Conservation (phyloP, 2,797 vertebrate genomes). For the Microctenopoma steveboyesi region DNA sequence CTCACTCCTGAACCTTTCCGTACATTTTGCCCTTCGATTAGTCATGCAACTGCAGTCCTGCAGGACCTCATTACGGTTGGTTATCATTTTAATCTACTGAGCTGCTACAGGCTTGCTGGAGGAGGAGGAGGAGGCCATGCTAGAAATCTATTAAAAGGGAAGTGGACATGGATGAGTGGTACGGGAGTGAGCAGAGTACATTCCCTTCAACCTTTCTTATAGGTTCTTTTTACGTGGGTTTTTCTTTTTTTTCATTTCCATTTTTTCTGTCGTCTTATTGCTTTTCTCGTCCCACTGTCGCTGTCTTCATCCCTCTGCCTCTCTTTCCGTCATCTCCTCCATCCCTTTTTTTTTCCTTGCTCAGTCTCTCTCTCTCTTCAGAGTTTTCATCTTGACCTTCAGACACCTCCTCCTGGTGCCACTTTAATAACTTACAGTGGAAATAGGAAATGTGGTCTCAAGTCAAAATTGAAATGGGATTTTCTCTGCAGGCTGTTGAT, state of each 20-base stretch:
- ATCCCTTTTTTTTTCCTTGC: constrained; percentile 20
- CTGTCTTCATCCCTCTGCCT: constrained; percentile 42
- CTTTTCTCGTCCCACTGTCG: constrained; percentile 34
- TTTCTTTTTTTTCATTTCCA: constrained; percentile 24
- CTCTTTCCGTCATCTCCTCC: constrained; percentile 45
- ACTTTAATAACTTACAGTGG: constrained; percentile 72
- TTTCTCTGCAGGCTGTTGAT: constrained; percentile 70
- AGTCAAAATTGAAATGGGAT: constrained; percentile 76
- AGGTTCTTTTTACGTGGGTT: constrained; percentile 11
- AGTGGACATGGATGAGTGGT: constrained; percentile 69
- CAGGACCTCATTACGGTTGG: constrained; percentile 78
- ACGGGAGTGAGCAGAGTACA: constrained; percentile 41
- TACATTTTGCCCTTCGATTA: constrained; percentile 70
- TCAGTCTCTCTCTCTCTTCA: constrained; percentile 40
- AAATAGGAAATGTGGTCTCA: constrained; percentile 74
- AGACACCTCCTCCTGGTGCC: constrained; percentile 72
- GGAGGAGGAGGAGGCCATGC: constrained; percentile 55
- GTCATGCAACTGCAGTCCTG: constrained; percentile 71
- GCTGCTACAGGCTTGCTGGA: constrained; percentile 50
- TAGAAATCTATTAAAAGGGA: constrained; percentile 72
- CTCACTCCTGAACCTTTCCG: constrained; percentile 47
- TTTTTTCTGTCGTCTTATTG: constrained; percentile 20
- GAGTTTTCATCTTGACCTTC: constrained; percentile 78
- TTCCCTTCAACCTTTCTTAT: constrained; percentile 33
- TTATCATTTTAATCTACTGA: constrained; percentile 77